Conservation (phyloP, 2,113 vertebrate genomes). For the Phodopus roborovskii region DNA sequence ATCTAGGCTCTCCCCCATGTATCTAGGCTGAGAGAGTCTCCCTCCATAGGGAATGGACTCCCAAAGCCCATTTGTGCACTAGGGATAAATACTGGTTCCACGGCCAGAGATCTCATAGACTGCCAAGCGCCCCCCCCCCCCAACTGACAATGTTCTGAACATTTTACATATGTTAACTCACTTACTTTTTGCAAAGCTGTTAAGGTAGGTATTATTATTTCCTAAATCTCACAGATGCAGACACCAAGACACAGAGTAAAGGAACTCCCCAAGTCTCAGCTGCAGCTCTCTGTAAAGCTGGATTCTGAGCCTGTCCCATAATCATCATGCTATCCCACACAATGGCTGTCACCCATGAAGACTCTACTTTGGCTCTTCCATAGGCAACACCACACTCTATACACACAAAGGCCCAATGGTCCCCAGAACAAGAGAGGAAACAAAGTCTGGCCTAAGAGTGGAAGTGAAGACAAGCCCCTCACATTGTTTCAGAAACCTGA, state of each 20-base stretch:
- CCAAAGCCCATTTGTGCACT: no score
- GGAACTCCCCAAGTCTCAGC: background rate
- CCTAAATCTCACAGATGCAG: background rate
- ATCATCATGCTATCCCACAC: background rate
- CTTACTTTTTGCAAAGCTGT: background rate
- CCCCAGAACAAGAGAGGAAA: background rate
- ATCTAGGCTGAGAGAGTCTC: no score
- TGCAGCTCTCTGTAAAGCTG: background rate
- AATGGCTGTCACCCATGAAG: background rate
- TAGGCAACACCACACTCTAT: background rate
- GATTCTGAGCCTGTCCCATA: background rate
- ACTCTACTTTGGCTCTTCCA: background rate
- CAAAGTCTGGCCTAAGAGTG: background rate
- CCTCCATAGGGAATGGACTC: no score
- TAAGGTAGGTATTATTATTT: background rate
- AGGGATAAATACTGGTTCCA: no score
- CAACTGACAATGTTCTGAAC: background rate
- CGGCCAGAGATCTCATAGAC: no score
- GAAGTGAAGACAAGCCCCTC: background rate
- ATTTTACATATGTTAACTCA: conserved; percentile 26
- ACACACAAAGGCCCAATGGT: background rate
- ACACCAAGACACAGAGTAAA: background rate
- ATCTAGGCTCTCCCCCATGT: no score
- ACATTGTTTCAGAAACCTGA: background rate
- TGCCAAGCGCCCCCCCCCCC: no score